phyloP scores from a whole-genome alignment of 35 echinoderm and acorn worm genomes.

The Anneissia japonica region DNA sequence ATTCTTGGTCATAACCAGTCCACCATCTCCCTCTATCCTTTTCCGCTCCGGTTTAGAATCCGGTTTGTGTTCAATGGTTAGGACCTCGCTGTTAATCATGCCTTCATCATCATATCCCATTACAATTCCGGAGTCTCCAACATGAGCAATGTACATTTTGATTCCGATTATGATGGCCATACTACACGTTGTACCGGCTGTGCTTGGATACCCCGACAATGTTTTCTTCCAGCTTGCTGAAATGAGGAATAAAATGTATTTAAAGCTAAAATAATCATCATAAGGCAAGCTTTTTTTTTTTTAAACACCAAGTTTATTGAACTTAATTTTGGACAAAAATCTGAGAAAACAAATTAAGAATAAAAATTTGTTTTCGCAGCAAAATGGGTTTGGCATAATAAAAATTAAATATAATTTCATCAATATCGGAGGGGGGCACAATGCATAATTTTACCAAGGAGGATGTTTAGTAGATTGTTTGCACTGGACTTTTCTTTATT shows the following conservation, averaged over 20 bases:
- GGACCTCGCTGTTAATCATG: slow-evolving; percentile 33
- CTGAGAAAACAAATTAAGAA: too few relatives aligned
- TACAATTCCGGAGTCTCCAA: slow-evolving; percentile 82
- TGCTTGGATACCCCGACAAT: slow-evolving; percentile 74
- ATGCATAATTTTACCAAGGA: too few relatives aligned
- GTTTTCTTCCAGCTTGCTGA: slow-evolving; percentile 71
- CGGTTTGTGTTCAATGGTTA: slow-evolving; percentile 92
- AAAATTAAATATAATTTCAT: too few relatives aligned
- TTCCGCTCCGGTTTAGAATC: slow-evolving; percentile 49
- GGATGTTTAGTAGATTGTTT: too few relatives aligned
- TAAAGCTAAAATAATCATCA: too few relatives aligned
- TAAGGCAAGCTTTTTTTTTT: too few relatives aligned
- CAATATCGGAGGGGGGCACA: too few relatives aligned
- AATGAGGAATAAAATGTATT: slow-evolving; percentile 14
- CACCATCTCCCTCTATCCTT: slow-evolving; percentile 62
- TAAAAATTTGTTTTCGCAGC: too few relatives aligned
- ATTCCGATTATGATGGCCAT: slow-evolving; percentile 79
- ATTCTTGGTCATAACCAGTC: slow-evolving; percentile 63
- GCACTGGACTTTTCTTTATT: too few relatives aligned
- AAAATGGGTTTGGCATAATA: too few relatives aligned
- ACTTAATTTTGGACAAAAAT: too few relatives aligned
- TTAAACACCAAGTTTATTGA: too few relatives aligned
- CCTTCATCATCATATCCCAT: slow-evolving; percentile 36
- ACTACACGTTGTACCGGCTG: slow-evolving; percentile 80
- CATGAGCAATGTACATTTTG: slow-evolving; percentile 87